Conservation (phyloP, 2,113 vertebrate species). For the Caranx melampygus region DNA sequence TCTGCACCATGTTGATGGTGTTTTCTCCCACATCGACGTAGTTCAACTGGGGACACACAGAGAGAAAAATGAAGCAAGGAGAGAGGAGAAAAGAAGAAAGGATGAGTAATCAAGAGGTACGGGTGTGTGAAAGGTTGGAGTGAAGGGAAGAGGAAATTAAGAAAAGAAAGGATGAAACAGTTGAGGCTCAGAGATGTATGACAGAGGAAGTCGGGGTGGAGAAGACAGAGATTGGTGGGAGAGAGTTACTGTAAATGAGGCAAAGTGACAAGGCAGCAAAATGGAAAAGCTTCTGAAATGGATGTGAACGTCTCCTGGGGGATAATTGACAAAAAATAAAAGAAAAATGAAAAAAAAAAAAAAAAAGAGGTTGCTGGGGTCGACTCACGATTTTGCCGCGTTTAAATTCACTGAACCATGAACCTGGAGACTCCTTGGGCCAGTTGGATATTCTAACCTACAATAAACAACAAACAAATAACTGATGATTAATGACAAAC, state of each 20-base stretch:
- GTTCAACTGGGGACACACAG: conserved; percentile 84
- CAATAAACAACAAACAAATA: background rate
- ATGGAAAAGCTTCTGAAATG: conserved; percentile 29
- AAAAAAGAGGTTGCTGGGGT: background rate
- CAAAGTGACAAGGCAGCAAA: conserved; percentile 30
- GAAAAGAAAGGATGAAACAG: background rate
- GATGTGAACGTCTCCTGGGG: background rate
- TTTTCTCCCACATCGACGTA: conserved; percentile 91
- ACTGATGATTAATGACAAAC: background rate
- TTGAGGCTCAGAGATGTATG: background rate
- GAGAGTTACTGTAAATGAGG: conserved; percentile 28
- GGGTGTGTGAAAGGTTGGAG: background rate
- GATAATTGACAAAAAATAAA: conserved; percentile 24
- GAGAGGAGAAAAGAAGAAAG: background rate
- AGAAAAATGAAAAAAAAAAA: conserved; percentile 27
- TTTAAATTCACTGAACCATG: conserved; percentile 99
- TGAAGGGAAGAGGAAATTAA: background rate
- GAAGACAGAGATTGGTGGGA: background rate
- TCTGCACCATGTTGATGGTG: conserved; percentile 93
- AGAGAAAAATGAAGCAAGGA: background rate
- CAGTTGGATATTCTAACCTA: conserved; percentile 97
- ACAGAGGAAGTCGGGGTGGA: background rate
- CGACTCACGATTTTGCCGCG: conserved; percentile 96
- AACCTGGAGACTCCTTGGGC: conserved; percentile 96
- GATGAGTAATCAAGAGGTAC: background rate